Evolutionary conservation across 2,797 vertebrate genomes (phyloP), one percentile per base, ranked within the genome.

Genomic region (Spinus olivaceus): DNA sequence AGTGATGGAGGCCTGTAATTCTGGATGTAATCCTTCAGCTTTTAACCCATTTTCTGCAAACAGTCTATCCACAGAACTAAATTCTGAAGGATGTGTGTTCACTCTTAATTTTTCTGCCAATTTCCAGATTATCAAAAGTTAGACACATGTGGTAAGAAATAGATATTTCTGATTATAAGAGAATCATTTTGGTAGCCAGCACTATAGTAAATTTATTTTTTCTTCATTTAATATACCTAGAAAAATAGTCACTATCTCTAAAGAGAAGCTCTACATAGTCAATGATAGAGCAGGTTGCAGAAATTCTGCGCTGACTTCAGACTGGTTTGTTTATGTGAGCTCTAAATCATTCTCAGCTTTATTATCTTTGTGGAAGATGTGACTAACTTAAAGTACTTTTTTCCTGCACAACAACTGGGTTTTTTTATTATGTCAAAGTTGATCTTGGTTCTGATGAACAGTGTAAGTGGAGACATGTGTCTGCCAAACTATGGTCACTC

Each of bases 271-370:
- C 12, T 42, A 6, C 42, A 12, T 18, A 72, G 35, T 12, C 46
- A 53, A 3, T 60, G 53, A 81, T 3, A 72, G 28, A 87, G 49
- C 9, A 74, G 39, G 47, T 51, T 56, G 21, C 30, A 67, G 37
- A 57, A 91, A 67, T 9, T 39, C 39, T 47, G n/a, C 44, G 23
- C 18, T 73, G 70, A 19, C 30, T 49, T 65, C 10, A 4, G 33
- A 53, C 25, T 59, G 42, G 46, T 65, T 90, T 90, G 69, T 74
- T 88, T 65, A 50, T 37, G 14, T 54, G 22, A 65, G 12, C 41
- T 87, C 61, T 74, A 74, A 53, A 60, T 81, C 25, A 80, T 42
- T 87, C 39, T 73, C 15, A 67, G 53, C 19, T 86, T 88, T 80
- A 24, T 70, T 74, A 47, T 35, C 57, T 74, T n/a, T 5, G 8